Evolutionary conservation across 2,113 vertebrate species (phyloP), one percentile per base, ranked within the genome.

Genomic region (Catagonus wagneri): DNA sequence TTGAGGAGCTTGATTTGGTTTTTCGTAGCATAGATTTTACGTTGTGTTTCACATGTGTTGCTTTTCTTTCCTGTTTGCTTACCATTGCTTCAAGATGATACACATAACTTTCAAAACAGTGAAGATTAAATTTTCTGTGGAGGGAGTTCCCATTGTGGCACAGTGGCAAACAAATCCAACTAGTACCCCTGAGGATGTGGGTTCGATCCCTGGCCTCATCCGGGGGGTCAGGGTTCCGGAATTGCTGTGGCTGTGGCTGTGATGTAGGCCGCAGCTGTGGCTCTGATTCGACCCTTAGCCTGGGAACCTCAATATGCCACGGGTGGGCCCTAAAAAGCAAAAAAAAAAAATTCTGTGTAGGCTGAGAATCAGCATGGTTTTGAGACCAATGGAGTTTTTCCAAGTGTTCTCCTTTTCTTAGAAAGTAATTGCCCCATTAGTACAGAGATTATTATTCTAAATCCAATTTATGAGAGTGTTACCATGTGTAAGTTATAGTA

Each of bases 401-500:
- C 83, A 93, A 90, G 32, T 81, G 23, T 1, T 86, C 4, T 74
- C 44, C 1, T 61, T 84, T 95, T 69, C 34, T 80, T 78, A 89
- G 52, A 92, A 94, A 95, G 72, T 56, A 52, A 69, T 95, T 92
- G 29, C 11, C 12, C 29, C 10, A 68, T 95, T 97, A 97, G 54
- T 23, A 29, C 56, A 85, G 1, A 23, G 14, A 95, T 83, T 86
- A 97, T 98, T 98, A 97, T 96, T 98, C 96, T 98, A 97, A 98
- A 81, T 93, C 91, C 95, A 96, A 84, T 98, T 98, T 97, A 97
- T 97, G 96, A 97, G 92, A 96, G 34, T 97, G 95, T 96, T 98
- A 88, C 44, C 72, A 96, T 96, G 52, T 98, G 75, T 81, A 96
- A 98, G 98, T 98, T 97, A 98, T 96, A 96, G 85, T 95, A 97